These are phyloP conservation scores for Thamnophis elegans DNA, from an alignment of 2,797 vertebrate species.

Conservation along the genomic window DNA sequence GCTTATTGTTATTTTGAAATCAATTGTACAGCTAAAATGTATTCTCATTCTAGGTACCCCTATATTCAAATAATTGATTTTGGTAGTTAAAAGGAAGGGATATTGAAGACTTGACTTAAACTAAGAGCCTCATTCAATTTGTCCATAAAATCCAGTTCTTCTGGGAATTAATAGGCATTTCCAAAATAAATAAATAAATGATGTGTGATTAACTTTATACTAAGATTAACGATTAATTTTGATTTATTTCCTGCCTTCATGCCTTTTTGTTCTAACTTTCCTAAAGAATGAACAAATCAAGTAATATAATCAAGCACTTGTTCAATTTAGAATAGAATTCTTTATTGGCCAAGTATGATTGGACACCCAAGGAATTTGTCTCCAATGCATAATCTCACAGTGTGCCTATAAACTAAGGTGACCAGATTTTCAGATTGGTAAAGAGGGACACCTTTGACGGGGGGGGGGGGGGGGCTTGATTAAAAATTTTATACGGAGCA, in stretches of 20 bases:
- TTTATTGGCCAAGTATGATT: not conserved
- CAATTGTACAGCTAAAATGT: not conserved
- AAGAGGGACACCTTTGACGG: too few relatives aligned
- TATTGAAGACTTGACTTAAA: not conserved
- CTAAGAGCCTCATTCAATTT: not conserved
- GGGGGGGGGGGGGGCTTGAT: too few relatives aligned
- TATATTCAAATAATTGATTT: not conserved
- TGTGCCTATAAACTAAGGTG: not conserved
- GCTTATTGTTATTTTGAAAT: not conserved
- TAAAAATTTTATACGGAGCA: too few relatives aligned
- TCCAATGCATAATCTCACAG: not conserved
- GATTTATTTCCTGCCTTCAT: not conserved
- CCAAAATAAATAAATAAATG: constrained; percentile 14
- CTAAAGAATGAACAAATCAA: not conserved
- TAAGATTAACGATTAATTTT: not conserved
- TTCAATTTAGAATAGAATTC: not conserved
- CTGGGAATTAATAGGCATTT: not conserved
- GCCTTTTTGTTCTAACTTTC: not conserved
- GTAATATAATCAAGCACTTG: not conserved
- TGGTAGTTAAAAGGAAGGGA: not conserved
- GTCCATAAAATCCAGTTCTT: not conserved
- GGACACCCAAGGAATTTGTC: not conserved
- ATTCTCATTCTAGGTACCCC: not conserved
- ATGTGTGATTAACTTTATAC: constrained; percentile 1
- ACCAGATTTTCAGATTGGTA: too few relatives aligned